phyloP scores from a whole-genome alignment of 2,888 invertebrate genomes.

The Sphaeridia pumilis region DNA sequence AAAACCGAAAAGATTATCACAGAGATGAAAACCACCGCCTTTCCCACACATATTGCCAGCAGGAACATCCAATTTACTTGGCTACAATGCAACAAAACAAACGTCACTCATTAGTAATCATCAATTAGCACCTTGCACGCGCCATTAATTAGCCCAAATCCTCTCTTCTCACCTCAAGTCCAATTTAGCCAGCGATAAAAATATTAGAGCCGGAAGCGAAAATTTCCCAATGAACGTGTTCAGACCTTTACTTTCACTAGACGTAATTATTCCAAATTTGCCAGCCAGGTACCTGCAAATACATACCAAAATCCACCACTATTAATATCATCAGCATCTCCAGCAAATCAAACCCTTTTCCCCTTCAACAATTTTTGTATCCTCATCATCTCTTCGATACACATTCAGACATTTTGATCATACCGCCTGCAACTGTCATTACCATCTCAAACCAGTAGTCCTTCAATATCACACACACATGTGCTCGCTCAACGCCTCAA shows the following conservation, averaged over 20 bases:
- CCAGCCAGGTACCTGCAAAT: constrained; percentile 72
- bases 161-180: constrained; percentile 49
- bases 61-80: constrained; percentile 85
- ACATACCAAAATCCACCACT: too few relatives aligned
- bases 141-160: background rate
- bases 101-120: background rate
- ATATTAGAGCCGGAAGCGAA: constrained; percentile 81
- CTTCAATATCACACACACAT: too few relatives aligned
- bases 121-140: background rate
- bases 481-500: too few relatives aligned
- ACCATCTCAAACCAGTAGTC: background rate
- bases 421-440: too few relatives aligned
- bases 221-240: constrained; percentile 88
- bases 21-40: constrained; percentile 68
- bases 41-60: constrained; percentile 70
- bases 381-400: too few relatives aligned
- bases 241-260: constrained; percentile 75
- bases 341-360: too few relatives aligned
- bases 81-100: constrained; percentile 29
- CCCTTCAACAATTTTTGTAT: too few relatives aligned
- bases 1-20: constrained; percentile 66
- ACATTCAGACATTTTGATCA: too few relatives aligned
- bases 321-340: too few relatives aligned
- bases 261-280: constrained; percentile 65
- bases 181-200: constrained; percentile 72